Percentiles rank a stretch among this genome's conserved stretches.
Conservation (phyloP, 2,888 invertebrate genomes). For the Ariolimax columbianus region DNA sequence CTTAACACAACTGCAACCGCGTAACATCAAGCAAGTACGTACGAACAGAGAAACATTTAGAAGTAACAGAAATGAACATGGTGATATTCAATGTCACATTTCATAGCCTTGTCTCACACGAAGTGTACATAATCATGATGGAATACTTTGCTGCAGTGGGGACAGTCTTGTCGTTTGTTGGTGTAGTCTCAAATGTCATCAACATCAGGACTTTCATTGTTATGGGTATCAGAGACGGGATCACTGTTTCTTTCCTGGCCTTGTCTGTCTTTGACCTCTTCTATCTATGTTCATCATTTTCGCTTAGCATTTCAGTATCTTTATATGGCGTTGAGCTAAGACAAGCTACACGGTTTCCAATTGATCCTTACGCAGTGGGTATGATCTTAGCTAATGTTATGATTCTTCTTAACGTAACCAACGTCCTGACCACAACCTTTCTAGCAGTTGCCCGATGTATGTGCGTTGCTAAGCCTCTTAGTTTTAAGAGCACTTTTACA, state of each 20-base stretch:
- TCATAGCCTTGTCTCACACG: background rate
- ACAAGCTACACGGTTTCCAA: background rate
- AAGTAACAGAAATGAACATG: background rate
- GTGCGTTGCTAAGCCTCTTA: slow-evolving; percentile 20
- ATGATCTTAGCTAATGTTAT: background rate
- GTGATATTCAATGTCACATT: background rate
- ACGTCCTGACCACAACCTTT: slow-evolving; percentile 21
- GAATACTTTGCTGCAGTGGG: background rate
- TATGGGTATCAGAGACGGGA: slow-evolving; percentile 14
- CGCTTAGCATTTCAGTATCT: background rate
- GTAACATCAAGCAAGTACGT: background rate
- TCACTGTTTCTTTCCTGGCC: slow-evolving; percentile 4
- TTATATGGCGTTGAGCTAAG: background rate
- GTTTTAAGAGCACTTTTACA: slow-evolving; percentile 18
- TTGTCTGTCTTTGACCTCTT: background rate
- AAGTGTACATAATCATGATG: background rate
- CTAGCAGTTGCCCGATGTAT: slow-evolving; percentile 9
- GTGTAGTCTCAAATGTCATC: slow-evolving; percentile 13
- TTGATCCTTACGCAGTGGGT: background rate
- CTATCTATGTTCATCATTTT: background rate
- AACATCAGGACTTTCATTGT: slow-evolving; percentile 9
- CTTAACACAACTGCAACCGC: too few species aligned
- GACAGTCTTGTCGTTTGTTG: background rate
- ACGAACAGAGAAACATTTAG: background rate
- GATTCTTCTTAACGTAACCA: background rate